A percentile compares a stretch with the other conserved stretches of the same genome.
These are phyloP conservation scores for Caenorhabditis zanzibari DNA, from an alignment of 2,888 invertebrate species.

Conservation along the genomic window DNA sequence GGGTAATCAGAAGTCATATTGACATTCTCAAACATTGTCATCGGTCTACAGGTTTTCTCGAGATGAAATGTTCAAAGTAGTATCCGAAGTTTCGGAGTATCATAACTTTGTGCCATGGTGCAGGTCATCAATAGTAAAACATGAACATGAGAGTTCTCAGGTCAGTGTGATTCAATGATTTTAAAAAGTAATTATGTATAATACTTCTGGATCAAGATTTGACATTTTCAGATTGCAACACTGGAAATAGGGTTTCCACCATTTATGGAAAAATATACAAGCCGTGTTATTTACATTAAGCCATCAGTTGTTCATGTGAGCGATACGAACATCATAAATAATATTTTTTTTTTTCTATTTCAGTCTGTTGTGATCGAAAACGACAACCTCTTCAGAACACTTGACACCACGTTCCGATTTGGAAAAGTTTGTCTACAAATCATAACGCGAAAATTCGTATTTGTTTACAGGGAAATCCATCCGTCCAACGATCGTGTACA, in stretches of 20 bases:
- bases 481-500: conserved; percentile 64
- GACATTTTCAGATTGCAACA: conserved; percentile 65
- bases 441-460: too few relatives aligned
- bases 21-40: not conserved
- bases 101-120: conserved; percentile 81
- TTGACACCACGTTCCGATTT: conserved; percentile 94
- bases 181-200: not conserved
- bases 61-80: conserved; percentile 80
- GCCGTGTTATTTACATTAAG: conserved; percentile 78
- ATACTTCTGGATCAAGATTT: too few relatives aligned
- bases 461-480: conserved; percentile 51
- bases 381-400: conserved; percentile 92
- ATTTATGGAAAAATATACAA: conserved; percentile 77
- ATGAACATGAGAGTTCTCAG: conserved; percentile 65
- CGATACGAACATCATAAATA: too few relatives aligned
- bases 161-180: conserved; percentile 15
- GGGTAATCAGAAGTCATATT: conserved; percentile 66
- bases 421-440: conserved; percentile 87
- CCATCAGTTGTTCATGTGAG: conserved; percentile 80
- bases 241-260: conserved; percentile 81
- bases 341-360: too few relatives aligned
- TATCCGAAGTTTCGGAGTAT: conserved; percentile 77
- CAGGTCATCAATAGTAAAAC: conserved; percentile 67
- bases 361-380: conserved; percentile 91
- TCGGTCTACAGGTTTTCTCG: conserved; percentile 78